Percentiles rank a stretch among this genome's conserved stretches.
Conservation (phyloP, 1,140 invertebrate genomes). For the Papilio xuthus region DNA sequence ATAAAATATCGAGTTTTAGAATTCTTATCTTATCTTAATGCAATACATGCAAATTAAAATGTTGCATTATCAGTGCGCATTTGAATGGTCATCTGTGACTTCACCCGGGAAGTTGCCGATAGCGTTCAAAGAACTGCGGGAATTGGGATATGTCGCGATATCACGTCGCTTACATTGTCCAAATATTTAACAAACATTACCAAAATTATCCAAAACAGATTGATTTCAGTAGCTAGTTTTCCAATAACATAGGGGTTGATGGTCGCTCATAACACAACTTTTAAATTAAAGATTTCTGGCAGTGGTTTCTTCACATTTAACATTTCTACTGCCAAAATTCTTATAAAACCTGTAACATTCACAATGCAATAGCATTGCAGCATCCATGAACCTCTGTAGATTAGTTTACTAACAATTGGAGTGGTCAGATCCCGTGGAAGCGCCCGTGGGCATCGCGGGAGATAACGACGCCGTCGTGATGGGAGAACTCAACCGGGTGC, state of each 20-base stretch:
- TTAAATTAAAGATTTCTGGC: background rate
- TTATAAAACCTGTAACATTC: slow-evolving; percentile 9
- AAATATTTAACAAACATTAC: background rate
- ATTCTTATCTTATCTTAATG: background rate
- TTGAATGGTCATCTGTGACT: slow-evolving; percentile 7
- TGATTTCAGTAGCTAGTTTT: background rate
- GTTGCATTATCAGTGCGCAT: background rate
- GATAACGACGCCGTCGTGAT: slow-evolving; percentile 84
- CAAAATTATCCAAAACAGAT: slow-evolving; percentile 28
- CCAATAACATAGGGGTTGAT: slow-evolving; percentile 22
- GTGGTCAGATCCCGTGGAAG: slow-evolving; percentile 78
- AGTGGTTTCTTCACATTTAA: background rate
- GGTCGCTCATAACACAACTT: slow-evolving; percentile 1
- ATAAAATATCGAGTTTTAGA: background rate
- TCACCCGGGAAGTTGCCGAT: slow-evolving; percentile 21
- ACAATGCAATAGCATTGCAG: background rate
- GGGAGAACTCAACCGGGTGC: slow-evolving; percentile 86
- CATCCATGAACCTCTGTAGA: slow-evolving; percentile 59
- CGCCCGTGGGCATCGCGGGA: slow-evolving; percentile 79
- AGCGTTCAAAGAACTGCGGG: slow-evolving; percentile 20
- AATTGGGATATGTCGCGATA: background rate
- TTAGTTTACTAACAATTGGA: slow-evolving; percentile 66
- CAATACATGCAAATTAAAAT: slow-evolving; percentile 2
- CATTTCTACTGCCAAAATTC: background rate
- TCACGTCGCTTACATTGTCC: background rate